phyloP scores from a whole-genome alignment of 2,113 vertebrate genomes.

The Xenopus laevis region DNA sequence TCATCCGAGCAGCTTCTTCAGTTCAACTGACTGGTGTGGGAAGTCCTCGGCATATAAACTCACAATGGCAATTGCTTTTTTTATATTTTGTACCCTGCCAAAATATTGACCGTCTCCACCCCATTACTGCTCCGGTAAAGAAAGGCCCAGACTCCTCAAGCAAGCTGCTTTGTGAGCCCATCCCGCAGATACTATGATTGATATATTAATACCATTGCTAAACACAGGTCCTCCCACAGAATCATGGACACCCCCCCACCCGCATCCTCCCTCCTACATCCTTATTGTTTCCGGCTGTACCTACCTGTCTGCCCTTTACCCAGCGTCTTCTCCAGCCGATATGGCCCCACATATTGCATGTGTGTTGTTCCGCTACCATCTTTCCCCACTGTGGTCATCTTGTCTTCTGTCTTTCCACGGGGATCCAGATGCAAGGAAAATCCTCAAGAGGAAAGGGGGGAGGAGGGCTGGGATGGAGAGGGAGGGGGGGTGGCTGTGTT shows the following conservation, averaged over 20 bases:
- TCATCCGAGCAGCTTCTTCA: too few species aligned
- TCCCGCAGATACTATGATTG: conserved; percentile 11
- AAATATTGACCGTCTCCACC: conserved; percentile 27
- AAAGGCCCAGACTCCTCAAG: conserved; percentile 26
- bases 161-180: conserved; percentile 14
- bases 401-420: conserved; percentile 40
- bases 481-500: conserved; percentile 10
- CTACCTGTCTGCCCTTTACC: conserved; percentile 99
- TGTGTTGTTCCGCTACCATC: conserved; percentile 94
- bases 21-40: too few species aligned
- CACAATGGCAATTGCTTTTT: too few species aligned
- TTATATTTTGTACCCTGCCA: conserved; percentile 2
- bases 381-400: conserved; percentile 95
- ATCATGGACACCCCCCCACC: conserved; percentile 11
- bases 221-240: conserved; percentile 37
- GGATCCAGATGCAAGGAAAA: conserved; percentile 36
- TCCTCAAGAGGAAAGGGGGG: conserved; percentile 40
- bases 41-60: too few species aligned
- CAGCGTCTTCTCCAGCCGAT: conserved; percentile 97
- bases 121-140: conserved; percentile 7
- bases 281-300: conserved; percentile 55
- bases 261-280: conserved; percentile 29
- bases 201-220: conserved; percentile 12
- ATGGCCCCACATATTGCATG: conserved; percentile 98
- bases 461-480: neutral